Base-by-base conservation (phyloP, 2,888 invertebrate species). In the Tetragonula carbonaria region DNA sequence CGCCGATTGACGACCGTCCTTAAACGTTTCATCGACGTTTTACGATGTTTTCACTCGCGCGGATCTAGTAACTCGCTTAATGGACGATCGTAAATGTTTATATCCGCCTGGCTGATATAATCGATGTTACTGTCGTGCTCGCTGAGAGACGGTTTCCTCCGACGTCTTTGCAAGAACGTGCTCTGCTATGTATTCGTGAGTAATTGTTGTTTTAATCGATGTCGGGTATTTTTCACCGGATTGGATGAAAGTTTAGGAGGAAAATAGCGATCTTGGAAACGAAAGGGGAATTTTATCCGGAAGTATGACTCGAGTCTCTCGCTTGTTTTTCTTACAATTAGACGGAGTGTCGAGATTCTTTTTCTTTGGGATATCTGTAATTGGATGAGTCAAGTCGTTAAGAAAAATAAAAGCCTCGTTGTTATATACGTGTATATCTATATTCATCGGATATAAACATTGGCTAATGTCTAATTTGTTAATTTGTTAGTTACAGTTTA, bases 41-140 rank as follows among this genome's bases (percentile, higher is more conserved):
- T 51, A 59, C 45, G 23, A n/a, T 50, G 70, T 70, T 57, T 50
- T 51, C 33, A 70, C 59, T n/a, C 5, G 28, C 28, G 28, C 13
- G 51, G 5, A n/a, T 28, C 21, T 68, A 45, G 6, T 38, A 38
- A 45, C 59, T 59, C 59, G 50, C 28, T n/a, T n/a, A 1, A 50
- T 4, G 18, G 50, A 0, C 21, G n/a, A 14, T 21, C 74, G 65
- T 74, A 74, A 74, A 74, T n/a, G 53, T 62, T 62, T 62, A 62
- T 62, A 28, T 28, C 28, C 16, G 28, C 18, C 51, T 74, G 21
- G 21, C 55, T 74, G 45, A 45, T 8, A 45, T 45, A 55, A 66
- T n/a, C n/a, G 18, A 28, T n/a, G 57, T 66, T 67, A n/a, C 50
- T 28, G 28, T 57, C 75, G 38, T 45, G 57, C 50, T 68, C 13